Conservation (phyloP, 2,797 vertebrate species). For the Cyprinodon diabolis region DNA sequence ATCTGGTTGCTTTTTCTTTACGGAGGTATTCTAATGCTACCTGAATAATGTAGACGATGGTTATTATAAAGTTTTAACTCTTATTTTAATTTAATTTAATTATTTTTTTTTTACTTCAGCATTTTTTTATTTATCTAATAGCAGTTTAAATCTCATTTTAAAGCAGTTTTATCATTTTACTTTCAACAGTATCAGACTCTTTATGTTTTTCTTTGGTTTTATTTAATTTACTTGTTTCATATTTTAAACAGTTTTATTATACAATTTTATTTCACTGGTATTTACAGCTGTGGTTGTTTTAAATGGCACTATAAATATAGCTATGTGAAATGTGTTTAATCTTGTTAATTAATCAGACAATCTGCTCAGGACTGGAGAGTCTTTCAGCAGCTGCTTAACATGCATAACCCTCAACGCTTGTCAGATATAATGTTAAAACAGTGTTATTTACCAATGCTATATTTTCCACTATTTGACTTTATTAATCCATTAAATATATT, state of each 20-base stretch:
- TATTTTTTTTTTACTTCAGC: neutral
- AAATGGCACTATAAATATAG: too few relatives aligned
- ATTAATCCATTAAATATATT: neutral
- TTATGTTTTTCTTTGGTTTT: too few relatives aligned
- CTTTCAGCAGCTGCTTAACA: neutral
- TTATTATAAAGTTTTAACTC: neutral
- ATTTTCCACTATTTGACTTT: neutral
- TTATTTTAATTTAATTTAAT: neutral
- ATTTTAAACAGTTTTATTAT: too few relatives aligned
- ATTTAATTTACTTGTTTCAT: too few relatives aligned
- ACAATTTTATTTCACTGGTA: too few relatives aligned
- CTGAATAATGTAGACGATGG: neutral
- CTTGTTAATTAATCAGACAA: neutral
- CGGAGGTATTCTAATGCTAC: neutral
- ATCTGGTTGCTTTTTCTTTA: neutral
- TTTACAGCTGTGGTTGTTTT: too few relatives aligned
- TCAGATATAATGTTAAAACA: neutral
- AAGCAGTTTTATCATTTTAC: too few relatives aligned
- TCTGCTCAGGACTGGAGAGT: neutral
- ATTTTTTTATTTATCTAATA: neutral
- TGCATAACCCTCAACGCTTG: neutral
- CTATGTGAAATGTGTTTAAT: neutral
- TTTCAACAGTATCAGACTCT: too few relatives aligned
- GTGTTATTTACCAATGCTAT: neutral
- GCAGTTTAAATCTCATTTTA: neutral